phyloP scores from a whole-genome alignment of 2,797 vertebrate species.

The Scleropages formosus region DNA sequence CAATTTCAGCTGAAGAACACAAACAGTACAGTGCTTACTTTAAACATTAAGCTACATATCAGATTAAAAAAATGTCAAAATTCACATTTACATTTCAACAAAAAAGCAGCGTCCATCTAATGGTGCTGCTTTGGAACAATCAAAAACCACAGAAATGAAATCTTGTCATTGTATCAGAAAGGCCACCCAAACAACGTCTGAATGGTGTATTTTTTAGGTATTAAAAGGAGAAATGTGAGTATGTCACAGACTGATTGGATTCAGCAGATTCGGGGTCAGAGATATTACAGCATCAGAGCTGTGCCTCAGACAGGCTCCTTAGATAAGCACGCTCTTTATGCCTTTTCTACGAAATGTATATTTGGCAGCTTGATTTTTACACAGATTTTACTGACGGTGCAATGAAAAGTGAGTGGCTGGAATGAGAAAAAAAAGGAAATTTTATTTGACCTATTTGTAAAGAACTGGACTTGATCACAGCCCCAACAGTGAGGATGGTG shows the following conservation, averaged over 20 bases:
- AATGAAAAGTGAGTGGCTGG: slow-evolving; percentile 23
- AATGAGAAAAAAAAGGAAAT: slow-evolving; percentile 33
- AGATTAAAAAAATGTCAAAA: too few relatives aligned
- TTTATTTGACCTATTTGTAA: slow-evolving; percentile 42
- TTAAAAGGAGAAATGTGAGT: too few relatives aligned
- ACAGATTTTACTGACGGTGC: slow-evolving; percentile 41
- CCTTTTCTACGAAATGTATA: slow-evolving; percentile 8
- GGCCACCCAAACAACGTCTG: slow-evolving; percentile 32
- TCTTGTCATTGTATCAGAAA: slow-evolving; percentile 45
- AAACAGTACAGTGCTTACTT: too few relatives aligned
- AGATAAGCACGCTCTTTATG: too few relatives aligned
- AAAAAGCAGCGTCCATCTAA: too few relatives aligned
- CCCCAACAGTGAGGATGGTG: slow-evolving; percentile 41
- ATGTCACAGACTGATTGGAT: neutral
- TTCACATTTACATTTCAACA: too few relatives aligned
- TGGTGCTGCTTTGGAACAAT: slow-evolving; percentile 31
- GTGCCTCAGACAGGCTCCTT: too few relatives aligned
- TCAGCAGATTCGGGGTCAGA: neutral
- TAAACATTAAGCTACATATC: too few relatives aligned
- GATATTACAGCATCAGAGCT: slow-evolving; percentile 3
- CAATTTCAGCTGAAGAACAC: too few relatives aligned
- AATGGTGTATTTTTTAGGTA: neutral
- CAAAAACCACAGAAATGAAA: slow-evolving; percentile 39
- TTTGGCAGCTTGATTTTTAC: slow-evolving; percentile 35
- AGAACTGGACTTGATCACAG: slow-evolving; percentile 46